A percentile compares a stretch with the other conserved stretches of the same genome.
Conservation (phyloP, 2,797 vertebrate species). For the Nyctibius grandis region DNA sequence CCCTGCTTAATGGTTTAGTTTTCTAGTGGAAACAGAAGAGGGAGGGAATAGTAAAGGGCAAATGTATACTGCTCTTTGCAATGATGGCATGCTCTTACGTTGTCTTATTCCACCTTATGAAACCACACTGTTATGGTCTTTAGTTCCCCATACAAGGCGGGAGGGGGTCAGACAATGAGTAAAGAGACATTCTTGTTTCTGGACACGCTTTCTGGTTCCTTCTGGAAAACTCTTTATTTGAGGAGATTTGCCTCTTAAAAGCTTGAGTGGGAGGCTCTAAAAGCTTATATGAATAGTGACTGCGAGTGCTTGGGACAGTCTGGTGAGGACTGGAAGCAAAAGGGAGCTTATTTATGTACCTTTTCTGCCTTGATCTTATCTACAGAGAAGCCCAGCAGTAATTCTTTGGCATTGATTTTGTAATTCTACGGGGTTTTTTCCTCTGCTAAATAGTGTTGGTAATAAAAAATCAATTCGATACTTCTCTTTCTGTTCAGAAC, state of each 20-base stretch:
- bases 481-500: slow-evolving; percentile 63
- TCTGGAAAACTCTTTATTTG: neutral
- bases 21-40: neutral
- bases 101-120: neutral
- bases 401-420: neutral
- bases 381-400: neutral
- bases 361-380: neutral
- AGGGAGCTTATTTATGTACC: neutral
- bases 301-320: neutral
- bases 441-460: neutral
- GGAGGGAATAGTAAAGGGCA: neutral
- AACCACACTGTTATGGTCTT: neutral
- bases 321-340: neutral
- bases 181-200: neutral
- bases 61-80: neutral
- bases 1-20: neutral
- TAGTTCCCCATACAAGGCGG: neutral
- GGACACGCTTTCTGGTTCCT: neutral
- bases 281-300: neutral
- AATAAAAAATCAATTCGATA: neutral
- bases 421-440: neutral
- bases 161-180: neutral
- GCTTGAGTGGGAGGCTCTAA: neutral
- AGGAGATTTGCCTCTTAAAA: neutral
- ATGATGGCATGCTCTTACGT: neutral